Conservation (phyloP, 2,888 invertebrate genomes). For the Camptogramma bilineatum region DNA sequence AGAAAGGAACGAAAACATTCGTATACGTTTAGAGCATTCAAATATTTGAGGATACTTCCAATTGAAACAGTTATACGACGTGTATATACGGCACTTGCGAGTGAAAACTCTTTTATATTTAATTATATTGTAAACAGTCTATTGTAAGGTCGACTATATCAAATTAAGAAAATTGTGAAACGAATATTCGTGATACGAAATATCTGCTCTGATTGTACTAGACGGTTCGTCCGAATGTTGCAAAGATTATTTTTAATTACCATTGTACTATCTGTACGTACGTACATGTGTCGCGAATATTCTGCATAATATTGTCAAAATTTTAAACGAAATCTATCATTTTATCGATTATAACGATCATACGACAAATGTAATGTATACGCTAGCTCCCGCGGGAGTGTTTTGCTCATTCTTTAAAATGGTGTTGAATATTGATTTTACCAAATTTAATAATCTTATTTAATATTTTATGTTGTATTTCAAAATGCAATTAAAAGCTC, state of each 20-base stretch:
- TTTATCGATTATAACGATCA: conserved; percentile 85
- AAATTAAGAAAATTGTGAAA: conserved; percentile 51
- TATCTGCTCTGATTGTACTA: conserved; percentile 14
- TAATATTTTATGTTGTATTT: conserved; percentile 93
- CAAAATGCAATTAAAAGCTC: conserved; percentile 94
- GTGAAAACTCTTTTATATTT: conserved; percentile 83
- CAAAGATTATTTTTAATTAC: conserved; percentile 44
- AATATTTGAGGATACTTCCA: conserved; percentile 79
- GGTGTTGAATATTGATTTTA: conserved; percentile 88
- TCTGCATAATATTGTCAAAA: conserved; percentile 61
- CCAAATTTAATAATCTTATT: conserved; percentile 92
- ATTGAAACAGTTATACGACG: conserved; percentile 80
- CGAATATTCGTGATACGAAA: conserved; percentile 52
- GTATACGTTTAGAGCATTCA: conserved; percentile 89
- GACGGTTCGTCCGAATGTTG: conserved; percentile 32
- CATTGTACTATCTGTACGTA: conserved; percentile 44
- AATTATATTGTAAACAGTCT: conserved; percentile 81
- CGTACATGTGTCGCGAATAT: conserved; percentile 50
- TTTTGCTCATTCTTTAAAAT: conserved; percentile 87
- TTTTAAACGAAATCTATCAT: conserved; percentile 83
- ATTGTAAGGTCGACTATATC: conserved; percentile 77
- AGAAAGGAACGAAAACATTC: conserved; percentile 86
- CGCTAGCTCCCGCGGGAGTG: conserved; percentile 88
- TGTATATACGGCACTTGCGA: conserved; percentile 82
- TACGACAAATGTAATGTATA: conserved; percentile 91